Evolutionary conservation across 1,140 invertebrate species (phyloP), one percentile per base, ranked within the genome.

Genomic region (Stratiolaelaps scimitus): DNA sequence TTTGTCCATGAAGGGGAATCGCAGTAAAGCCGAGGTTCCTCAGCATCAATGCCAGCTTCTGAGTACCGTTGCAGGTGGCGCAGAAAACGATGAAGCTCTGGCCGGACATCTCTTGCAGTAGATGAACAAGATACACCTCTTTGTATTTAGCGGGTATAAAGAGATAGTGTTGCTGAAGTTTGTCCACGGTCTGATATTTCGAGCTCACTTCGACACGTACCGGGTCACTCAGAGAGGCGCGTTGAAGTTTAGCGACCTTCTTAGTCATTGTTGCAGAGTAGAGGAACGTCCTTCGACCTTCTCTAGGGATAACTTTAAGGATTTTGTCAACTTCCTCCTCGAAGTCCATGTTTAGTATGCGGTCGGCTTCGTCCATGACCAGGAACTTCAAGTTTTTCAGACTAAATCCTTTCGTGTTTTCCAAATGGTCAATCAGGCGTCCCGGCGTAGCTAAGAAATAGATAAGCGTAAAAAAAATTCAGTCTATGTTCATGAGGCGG

Each of bases 181-280:
- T 93, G 53, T 94, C 92, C 0, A 98, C 95, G 10, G 95, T 98
- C 78, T 97, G 91, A 76, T 96, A 98, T 75, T 96, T 96, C 4
- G 85, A 92, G 0, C 89, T 92, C 0, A 96, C 90, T 76, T 98
- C 92, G 7, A 98, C 87, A 77, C 89, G 91, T 0, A 94, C 88
- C 7, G 95, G 93, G 70, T 83, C 75, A 69, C 84, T 83, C 0
- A 99, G 78, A 6, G 89, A 96, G 1, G 95, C 95, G 65, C 94
- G 78, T 75, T 98, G 93, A 23, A 98, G 76, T 77, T 98, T 98
- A 17, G 19, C 66, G 64, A 97, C 92, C 79, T 98, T 97, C 74
- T 94, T 93, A 0, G 92, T 98, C 93, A 97, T 98, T 20, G 93
- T 98, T 1, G 93, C 93, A 1, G 92, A 95, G 78, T 95, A 98